phyloP scores from a whole-genome alignment of 2,113 vertebrate species.

The Chionis minor region DNA sequence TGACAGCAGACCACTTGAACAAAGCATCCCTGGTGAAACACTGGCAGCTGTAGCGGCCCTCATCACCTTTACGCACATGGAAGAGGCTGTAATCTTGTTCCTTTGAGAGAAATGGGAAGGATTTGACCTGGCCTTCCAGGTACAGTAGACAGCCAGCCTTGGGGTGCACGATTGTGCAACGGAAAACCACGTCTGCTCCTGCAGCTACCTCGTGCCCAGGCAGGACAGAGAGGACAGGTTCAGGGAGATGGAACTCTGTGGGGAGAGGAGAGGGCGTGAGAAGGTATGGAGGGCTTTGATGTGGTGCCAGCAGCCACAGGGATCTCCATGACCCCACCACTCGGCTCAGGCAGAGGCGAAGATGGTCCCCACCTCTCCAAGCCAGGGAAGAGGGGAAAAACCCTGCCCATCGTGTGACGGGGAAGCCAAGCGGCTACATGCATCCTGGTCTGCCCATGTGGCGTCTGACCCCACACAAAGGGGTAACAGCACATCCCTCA shows the following conservation, averaged over 20 bases:
- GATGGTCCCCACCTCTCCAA: not conserved
- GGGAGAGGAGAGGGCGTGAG: not conserved
- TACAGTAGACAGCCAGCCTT: not conserved
- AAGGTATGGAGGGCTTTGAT: not conserved
- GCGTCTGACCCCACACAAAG: accelerated
- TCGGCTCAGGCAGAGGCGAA: not conserved
- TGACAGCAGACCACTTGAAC: not conserved
- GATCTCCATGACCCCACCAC: not conserved
- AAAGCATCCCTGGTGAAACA: accelerated
- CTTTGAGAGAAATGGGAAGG: accelerated
- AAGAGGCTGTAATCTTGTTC: not conserved
- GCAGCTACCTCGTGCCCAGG: not conserved
- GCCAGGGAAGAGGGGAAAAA: not conserved
- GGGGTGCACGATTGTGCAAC: not conserved
- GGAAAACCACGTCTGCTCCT: not conserved
- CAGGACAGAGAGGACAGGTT: not conserved
- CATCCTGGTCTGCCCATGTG: accelerated
- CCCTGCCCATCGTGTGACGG: not conserved
- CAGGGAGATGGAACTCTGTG: not conserved
- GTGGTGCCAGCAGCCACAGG: not conserved
- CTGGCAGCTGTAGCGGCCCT: conserved; percentile 34
- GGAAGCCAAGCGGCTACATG: not conserved
- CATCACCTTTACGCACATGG: not conserved
- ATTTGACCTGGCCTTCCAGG: not conserved
- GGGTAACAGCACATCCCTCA: not conserved